Evolutionary conservation across 2,797 vertebrate genomes (phyloP).

Genomic region (Luscinia luscinia): DNA sequence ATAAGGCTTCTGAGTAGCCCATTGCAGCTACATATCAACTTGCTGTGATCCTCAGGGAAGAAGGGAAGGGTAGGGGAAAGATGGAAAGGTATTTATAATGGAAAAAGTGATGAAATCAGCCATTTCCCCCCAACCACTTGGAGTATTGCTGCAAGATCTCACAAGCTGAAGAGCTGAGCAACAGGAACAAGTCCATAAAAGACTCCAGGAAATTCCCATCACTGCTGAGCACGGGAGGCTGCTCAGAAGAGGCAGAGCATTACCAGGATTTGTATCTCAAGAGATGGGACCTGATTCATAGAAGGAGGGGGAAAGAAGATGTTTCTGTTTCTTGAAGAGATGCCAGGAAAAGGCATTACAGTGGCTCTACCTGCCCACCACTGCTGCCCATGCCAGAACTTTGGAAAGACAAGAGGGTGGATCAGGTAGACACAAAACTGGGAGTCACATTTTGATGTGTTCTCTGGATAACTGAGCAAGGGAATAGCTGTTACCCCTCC

Average conservation of each 20-base stretch:
- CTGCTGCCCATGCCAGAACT: background rate
- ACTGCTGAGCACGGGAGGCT: background rate
- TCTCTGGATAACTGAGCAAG: background rate
- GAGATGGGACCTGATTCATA: background rate
- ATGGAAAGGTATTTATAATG: conserved; percentile 20
- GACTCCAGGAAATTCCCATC: background rate
- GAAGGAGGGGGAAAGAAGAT: background rate
- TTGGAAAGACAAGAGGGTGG: background rate
- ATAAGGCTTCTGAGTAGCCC: conserved; percentile 23
- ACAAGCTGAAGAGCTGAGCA: background rate
- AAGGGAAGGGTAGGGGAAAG: background rate
- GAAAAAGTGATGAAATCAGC: background rate
- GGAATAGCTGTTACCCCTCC: background rate
- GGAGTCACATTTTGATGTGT: background rate
- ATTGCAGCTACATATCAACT: background rate
- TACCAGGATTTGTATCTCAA: background rate
- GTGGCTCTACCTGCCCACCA: background rate
- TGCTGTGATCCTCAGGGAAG: background rate
- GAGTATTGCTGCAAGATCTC: background rate
- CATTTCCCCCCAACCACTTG: accelerated
- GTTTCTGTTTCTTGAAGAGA: background rate
- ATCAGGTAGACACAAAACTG: background rate
- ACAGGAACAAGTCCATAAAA: background rate
- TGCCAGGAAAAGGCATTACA: accelerated
- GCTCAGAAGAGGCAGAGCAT: background rate